Evolutionary conservation across 2,113 vertebrate genomes (phyloP), one percentile per base, ranked within the genome.

Genomic region (Pelobates fuscus): DNA sequence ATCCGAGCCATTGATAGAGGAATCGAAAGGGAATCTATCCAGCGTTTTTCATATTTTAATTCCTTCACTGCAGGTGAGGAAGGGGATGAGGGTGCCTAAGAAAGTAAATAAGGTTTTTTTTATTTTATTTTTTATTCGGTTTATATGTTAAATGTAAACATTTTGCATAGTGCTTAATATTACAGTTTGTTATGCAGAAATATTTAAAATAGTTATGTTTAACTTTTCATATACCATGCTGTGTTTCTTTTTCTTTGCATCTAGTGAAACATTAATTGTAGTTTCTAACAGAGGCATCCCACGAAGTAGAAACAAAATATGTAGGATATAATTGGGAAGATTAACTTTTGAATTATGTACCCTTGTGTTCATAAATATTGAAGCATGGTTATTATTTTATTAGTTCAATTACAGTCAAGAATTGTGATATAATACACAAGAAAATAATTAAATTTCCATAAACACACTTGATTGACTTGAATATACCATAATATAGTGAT

Each of bases 1-100:
- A 98, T 93, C 79, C 94, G 94, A 85, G 95, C 94, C 94, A 96
- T 93, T 67, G 88, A 88, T 85, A 98, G 80, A 82, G 96, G 94
- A 81, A 98, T 82, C 8, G 89, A 92, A 81, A 95, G 84, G 18
- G 91, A 80, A 68, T 98, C 96, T 75, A 96, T 86, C 96, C 96
- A 98, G 82, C 88, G 92, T 84, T 97, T 98, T 90, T 97, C 93
- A 0, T 95, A 98, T 88, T 94, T 95, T 89, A 93, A 93, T 89
- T 95, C 92, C 82, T 94, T 91, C 89, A 91, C 90, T 83, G 87
- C 86, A 80, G 93, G 95, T 77, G 92, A 96, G 61, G 93, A 92
- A 80, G 94, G 94, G 6, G 93, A 93, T 54, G 91, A 94, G 8
- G 92, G 91, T 37, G 91, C 94, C 96, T 98, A 90, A 43, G 60